Conservation (phyloP, 1,140 invertebrate genomes). For the Medauroidea extradentata region DNA sequence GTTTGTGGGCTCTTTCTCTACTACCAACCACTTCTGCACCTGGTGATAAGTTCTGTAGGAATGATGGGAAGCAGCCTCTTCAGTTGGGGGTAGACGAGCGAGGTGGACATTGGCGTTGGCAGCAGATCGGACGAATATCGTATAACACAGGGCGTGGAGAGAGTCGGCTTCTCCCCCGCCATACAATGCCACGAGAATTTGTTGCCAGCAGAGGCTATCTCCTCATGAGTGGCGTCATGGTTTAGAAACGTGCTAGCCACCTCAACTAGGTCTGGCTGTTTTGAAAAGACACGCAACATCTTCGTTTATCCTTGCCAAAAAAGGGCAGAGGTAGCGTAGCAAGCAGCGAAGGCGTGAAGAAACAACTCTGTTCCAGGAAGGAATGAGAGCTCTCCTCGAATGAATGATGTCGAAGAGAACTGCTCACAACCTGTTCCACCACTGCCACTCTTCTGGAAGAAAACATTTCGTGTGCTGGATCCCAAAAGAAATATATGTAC, state of each 20-base stretch:
- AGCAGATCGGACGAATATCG: constrained; percentile 2
- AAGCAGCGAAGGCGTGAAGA: constrained; percentile 3
- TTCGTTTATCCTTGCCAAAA: constrained; percentile 9
- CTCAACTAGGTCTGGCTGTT: neutral
- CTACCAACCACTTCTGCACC: too few species aligned
- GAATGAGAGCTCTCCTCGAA: constrained; percentile 9
- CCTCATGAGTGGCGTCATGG: constrained; percentile 8
- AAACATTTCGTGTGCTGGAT: too few species aligned
- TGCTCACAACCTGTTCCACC: too few species aligned
- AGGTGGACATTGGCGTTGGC: neutral
- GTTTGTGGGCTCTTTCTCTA: too few species aligned
- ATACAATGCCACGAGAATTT: constrained; percentile 4
- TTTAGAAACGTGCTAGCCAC: neutral
- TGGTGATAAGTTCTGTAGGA: too few species aligned
- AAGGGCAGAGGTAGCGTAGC: constrained; percentile 3
- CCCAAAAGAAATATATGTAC: too few species aligned
- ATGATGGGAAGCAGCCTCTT: too few species aligned
- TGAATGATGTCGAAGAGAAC: constrained; percentile 4
- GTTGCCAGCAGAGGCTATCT: constrained; percentile 2
- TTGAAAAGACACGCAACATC: neutral
- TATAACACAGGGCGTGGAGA: neutral
- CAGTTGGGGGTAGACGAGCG: constrained; percentile 14
- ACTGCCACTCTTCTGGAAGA: too few species aligned
- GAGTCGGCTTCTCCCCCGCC: constrained; percentile 1
- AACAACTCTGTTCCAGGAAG: constrained; percentile 4